Conservation (phyloP, 2,888 invertebrate species). For the Caenorhabditis afra region DNA sequence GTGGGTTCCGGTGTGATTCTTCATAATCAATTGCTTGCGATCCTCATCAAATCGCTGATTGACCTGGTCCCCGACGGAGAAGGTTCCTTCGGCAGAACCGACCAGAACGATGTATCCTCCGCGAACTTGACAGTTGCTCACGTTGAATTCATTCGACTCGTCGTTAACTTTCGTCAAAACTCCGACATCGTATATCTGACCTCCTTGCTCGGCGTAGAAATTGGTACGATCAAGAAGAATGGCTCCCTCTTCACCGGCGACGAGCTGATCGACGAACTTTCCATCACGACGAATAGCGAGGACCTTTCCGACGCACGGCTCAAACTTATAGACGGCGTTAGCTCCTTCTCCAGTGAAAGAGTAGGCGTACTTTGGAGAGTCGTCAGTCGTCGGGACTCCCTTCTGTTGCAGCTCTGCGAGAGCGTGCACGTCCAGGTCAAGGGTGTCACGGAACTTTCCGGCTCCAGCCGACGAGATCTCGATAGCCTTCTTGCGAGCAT, state of each 20-base stretch:
- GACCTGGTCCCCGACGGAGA: slow-evolving; percentile 91
- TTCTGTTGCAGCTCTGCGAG: slow-evolving; percentile 89
- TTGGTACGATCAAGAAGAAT: slow-evolving; percentile 91
- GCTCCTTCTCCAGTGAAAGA: slow-evolving; percentile 82
- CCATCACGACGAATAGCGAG: slow-evolving; percentile 87
- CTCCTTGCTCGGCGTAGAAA: slow-evolving; percentile 99
- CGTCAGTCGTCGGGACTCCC: slow-evolving; percentile 89
- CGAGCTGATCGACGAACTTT: slow-evolving; percentile 89
- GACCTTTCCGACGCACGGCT: slow-evolving; percentile 84
- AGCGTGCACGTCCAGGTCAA: slow-evolving; percentile 94
- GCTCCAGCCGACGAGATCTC: slow-evolving; percentile 86
- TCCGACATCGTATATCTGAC: slow-evolving; percentile 97
- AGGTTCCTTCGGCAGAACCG: slow-evolving; percentile 89
- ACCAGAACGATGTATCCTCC: slow-evolving; percentile 96
- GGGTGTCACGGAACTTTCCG: slow-evolving; percentile 86
- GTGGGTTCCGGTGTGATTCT: slow-evolving; percentile 98
- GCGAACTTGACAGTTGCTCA: slow-evolving; percentile 93
- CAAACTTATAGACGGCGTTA: slow-evolving; percentile 85
- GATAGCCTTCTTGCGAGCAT: slow-evolving; percentile 90
- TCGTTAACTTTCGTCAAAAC: slow-evolving; percentile 88
- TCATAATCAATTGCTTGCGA: slow-evolving; percentile 94
- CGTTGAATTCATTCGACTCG: slow-evolving; percentile 89
- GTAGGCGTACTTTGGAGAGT: slow-evolving; percentile 93
- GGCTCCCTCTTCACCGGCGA: slow-evolving; percentile 91
- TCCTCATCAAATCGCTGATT: slow-evolving; percentile 88